phyloP scores from a whole-genome alignment of 2,888 invertebrate genomes.

The Drosophila algonquin region DNA sequence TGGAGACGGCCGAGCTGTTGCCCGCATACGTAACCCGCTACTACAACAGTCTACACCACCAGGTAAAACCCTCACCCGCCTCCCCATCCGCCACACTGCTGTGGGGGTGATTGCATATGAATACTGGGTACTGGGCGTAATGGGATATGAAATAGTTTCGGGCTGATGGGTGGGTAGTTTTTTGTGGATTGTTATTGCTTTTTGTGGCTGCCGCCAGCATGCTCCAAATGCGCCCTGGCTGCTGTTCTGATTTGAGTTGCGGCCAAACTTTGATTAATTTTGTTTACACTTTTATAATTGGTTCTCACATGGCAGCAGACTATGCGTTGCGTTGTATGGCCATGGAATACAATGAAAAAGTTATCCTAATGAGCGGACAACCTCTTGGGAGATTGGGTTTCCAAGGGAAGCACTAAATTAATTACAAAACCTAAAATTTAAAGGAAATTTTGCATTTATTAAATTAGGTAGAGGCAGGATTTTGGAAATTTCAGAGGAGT shows the following conservation, averaged over 20 bases:
- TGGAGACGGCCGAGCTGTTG: slow-evolving; percentile 87
- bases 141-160: neutral
- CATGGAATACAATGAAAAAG: neutral
- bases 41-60: slow-evolving; percentile 85
- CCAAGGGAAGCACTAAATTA: neutral
- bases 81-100: neutral
- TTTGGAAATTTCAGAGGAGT: too few species aligned
- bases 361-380: neutral
- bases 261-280: slow-evolving; percentile 43
- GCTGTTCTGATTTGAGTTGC: slow-evolving; percentile 23
- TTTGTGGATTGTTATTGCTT: neutral
- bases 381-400: neutral
- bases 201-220: slow-evolving; percentile 11
- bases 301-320: neutral
- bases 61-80: slow-evolving; percentile 72
- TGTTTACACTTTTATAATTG: slow-evolving; percentile 34
- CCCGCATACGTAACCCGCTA: slow-evolving; percentile 88
- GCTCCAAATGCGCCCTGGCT: slow-evolving; percentile 7
- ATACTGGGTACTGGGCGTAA: neutral
- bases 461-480: neutral
- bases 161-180: neutral
- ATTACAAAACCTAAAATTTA: neutral
- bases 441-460: neutral
- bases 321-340: neutral
- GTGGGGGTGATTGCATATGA: slow-evolving; percentile 9